Conservation (phyloP, 2,113 vertebrate species). For the Pelodiscus sinensis region DNA sequence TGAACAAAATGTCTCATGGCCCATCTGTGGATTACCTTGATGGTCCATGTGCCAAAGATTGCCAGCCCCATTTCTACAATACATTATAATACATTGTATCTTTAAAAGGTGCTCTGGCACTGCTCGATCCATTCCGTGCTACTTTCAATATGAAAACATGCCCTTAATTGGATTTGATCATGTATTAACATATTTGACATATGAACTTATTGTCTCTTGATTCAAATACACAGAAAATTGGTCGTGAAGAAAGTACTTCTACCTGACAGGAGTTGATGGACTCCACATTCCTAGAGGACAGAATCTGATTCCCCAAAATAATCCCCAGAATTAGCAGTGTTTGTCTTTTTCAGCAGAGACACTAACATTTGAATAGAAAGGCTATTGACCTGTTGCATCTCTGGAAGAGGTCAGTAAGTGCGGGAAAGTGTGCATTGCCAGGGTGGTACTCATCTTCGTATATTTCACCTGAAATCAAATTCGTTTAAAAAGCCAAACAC, state of each 20-base stretch:
- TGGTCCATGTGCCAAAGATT: too few species aligned
- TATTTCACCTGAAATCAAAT: neutral
- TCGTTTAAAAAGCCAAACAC: neutral
- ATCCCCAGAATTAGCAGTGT: neutral
- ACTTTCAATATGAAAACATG: neutral
- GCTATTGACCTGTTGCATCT: neutral
- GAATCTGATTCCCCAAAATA: conserved; percentile 24
- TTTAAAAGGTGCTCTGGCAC: neutral
- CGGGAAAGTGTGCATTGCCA: fast-evolving
- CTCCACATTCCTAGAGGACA: neutral
- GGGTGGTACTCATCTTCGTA: neutral
- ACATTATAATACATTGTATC: neutral
- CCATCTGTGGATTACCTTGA: too few species aligned
- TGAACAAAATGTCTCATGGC: too few species aligned
- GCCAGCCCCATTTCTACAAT: too few species aligned
- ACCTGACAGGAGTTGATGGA: conserved; percentile 37
- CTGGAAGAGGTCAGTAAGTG: neutral
- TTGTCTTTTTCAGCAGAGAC: neutral
- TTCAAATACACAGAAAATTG: conserved; percentile 47
- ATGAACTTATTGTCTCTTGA: conserved; percentile 28
- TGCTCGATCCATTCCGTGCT: neutral
- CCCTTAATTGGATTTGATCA: neutral
- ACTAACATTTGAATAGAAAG: neutral
- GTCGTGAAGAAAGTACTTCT: conserved; percentile 23
- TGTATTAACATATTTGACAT: neutral